Conservation (phyloP, 2,797 vertebrate species). For the Pangasius mekongensis region DNA sequence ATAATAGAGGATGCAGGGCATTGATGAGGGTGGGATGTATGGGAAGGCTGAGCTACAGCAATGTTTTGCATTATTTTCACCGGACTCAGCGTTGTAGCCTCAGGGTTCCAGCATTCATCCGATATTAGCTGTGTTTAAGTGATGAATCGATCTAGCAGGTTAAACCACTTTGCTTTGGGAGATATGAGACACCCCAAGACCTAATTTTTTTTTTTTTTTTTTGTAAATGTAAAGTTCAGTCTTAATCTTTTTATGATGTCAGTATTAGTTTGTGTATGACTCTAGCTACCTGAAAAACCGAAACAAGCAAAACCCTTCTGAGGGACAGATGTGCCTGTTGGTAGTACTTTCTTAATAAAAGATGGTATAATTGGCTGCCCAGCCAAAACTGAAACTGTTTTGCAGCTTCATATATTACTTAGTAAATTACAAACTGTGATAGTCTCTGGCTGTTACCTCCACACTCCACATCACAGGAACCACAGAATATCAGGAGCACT, state of each 20-base stretch:
- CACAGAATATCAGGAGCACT: neutral
- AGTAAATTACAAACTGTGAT: neutral
- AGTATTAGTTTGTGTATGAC: neutral
- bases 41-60: neutral
- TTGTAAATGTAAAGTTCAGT: neutral
- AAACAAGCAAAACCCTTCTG: neutral
- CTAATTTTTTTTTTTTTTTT: neutral
- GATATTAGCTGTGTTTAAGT: neutral
- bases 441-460: neutral
- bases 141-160: neutral
- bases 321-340: neutral
- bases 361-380: neutral
- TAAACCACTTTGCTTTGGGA: neutral
- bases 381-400: neutral
- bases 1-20: neutral
- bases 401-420: neutral
- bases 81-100: neutral
- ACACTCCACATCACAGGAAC: neutral
- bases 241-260: neutral
- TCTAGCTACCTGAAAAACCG: neutral
- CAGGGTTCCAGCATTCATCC: neutral
- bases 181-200: neutral
- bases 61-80: neutral
- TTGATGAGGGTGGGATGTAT: neutral
- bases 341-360: neutral